Conservation (phyloP, 30 jellyfish, hydroid and myxozoan genomes). For the Cassiopea xamachana region DNA sequence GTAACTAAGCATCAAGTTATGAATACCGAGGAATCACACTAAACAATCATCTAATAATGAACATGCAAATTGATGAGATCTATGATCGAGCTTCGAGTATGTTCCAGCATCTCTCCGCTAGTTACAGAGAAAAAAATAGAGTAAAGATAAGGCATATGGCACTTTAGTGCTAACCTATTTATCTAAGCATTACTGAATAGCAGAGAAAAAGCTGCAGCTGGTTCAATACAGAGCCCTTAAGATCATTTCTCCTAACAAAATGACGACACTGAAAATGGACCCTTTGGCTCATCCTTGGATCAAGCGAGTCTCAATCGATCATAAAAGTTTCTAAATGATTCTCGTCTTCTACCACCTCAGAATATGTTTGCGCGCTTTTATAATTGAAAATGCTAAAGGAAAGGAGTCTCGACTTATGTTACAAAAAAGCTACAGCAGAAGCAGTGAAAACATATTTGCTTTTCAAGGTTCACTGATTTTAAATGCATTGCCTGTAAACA, state of each 20-base stretch:
- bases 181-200: conserved; percentile 14
- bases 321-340: conserved; percentile 22
- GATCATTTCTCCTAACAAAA: conserved; percentile 12
- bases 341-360: background rate
- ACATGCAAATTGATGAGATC: conserved; percentile 28
- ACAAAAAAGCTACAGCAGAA: background rate
- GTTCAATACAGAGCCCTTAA: conserved; percentile 29
- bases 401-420: background rate
- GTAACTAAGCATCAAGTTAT: conserved; percentile 27
- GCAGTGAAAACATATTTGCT: background rate
- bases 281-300: conserved; percentile 7
- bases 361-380: background rate
- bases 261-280: conserved; percentile 43
- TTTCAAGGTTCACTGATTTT: background rate
- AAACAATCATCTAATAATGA: conserved; percentile 30
- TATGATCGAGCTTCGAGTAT: conserved; percentile 32
- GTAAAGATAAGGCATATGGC: conserved; percentile 33
- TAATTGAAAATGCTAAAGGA: background rate
- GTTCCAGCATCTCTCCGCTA: conserved; percentile 41
- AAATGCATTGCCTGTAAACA: background rate
- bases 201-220: conserved; percentile 5
- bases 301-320: conserved; percentile 43
- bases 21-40: conserved; percentile 41
- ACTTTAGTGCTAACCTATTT: conserved; percentile 40
- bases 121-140: conserved; percentile 48